These are phyloP conservation scores for Cephus pygmeus DNA, from an alignment of 2,888 invertebrate species.

Conservation along the genomic window DNA sequence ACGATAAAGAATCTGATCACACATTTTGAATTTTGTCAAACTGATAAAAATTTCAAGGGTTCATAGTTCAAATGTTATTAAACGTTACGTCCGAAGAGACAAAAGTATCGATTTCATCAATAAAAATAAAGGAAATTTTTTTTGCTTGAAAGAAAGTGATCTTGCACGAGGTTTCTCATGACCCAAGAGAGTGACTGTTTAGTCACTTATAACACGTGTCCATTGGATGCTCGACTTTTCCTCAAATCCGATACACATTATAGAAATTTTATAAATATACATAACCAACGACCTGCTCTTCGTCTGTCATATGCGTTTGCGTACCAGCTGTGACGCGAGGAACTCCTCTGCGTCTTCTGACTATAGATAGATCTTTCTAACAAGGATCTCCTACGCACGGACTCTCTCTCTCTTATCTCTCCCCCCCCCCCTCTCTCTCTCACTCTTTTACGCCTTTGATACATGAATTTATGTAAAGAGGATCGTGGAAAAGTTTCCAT, in stretches of 20 bases:
- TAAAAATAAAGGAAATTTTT: background rate
- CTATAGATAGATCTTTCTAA: background rate
- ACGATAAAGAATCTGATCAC: too few species aligned
- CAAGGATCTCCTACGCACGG: background rate
- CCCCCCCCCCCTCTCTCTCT: slow-evolving; percentile 8
- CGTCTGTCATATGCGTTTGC: background rate
- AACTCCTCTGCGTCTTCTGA: background rate
- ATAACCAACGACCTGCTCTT: background rate
- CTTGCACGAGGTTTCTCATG: background rate
- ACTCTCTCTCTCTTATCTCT: slow-evolving; percentile 1
- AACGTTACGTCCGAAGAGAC: background rate
- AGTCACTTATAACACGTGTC: background rate
- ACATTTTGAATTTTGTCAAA: background rate
- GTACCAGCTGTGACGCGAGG: background rate
- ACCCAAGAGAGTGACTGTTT: background rate
- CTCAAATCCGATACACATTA: background rate
- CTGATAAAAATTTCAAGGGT: background rate
- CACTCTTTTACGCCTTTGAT: slow-evolving; percentile 22
- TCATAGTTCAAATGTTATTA: background rate
- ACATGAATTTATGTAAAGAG: background rate
- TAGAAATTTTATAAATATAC: background rate
- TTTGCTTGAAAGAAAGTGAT: background rate
- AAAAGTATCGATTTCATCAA: background rate
- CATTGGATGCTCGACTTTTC: background rate
- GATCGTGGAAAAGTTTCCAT: slow-evolving; percentile 48